These are phyloP conservation scores for Lepidocyrtinus sp. DNA, from an alignment of 2,888 invertebrate species.

Conservation along the genomic window DNA sequence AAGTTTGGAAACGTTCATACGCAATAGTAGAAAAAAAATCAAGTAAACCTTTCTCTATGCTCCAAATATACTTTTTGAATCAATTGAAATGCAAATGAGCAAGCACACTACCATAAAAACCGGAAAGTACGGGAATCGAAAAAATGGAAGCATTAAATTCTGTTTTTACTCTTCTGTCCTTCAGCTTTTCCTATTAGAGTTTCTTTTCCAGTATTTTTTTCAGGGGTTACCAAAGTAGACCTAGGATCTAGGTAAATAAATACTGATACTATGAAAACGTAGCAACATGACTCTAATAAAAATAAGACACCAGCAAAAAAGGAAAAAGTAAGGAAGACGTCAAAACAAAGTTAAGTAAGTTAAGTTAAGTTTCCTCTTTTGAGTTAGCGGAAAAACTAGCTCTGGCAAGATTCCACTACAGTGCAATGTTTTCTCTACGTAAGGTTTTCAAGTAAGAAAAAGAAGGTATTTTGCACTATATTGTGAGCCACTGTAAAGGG, in stretches of 20 bases:
- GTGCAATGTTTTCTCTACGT: background rate
- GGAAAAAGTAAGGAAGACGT: slow-evolving; percentile 4
- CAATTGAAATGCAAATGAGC: slow-evolving; percentile 50
- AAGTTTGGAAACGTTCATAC: too few species aligned
- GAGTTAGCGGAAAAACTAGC: slow-evolving; percentile 32
- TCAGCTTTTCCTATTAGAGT: slow-evolving; percentile 2
- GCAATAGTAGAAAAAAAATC: too few species aligned
- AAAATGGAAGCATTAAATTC: slow-evolving; percentile 19
- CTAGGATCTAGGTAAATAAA: too few species aligned
- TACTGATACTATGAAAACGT: too few species aligned
- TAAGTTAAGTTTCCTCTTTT: background rate
- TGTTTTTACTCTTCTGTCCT: slow-evolving; percentile 20
- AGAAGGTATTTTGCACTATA: too few species aligned
- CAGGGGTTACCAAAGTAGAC: background rate
- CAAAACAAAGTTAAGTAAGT: slow-evolving; percentile 24
- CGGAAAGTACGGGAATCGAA: background rate
- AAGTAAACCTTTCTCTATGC: too few species aligned
- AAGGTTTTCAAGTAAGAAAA: too few species aligned
- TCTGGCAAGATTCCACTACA: slow-evolving; percentile 58
- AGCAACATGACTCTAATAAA: slow-evolving; percentile 14
- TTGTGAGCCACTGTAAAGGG: background rate
- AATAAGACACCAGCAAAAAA: slow-evolving; percentile 1
- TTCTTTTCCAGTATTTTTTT: background rate
- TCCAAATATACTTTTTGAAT: background rate
- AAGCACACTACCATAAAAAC: background rate